Conservation (phyloP, 2,797 vertebrate genomes). For the Rhabdophis nuchalis region DNA sequence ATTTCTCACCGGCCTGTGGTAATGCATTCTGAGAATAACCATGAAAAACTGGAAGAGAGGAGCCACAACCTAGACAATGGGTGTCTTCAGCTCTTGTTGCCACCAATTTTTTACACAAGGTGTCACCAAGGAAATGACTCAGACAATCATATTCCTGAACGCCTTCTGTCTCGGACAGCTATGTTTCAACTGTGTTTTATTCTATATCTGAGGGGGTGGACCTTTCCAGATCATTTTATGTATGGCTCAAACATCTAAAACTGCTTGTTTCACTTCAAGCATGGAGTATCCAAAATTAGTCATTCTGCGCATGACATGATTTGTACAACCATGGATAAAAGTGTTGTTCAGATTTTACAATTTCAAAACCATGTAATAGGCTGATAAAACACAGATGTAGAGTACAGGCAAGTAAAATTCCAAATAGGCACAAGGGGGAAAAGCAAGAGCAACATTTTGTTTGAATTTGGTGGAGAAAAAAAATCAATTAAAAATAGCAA, state of each 20-base stretch:
- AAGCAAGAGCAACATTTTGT: fast-evolving
- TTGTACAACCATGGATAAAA: background rate
- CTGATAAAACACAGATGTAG: background rate
- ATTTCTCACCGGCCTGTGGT: background rate
- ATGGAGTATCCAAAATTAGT: background rate
- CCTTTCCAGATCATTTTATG: background rate
- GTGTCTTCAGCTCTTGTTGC: background rate
- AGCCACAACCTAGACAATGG: background rate
- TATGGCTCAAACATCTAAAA: background rate
- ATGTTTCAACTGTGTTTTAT: background rate
- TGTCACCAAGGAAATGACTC: background rate
- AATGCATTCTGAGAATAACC: background rate
- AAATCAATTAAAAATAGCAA: background rate
- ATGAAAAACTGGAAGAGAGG: background rate
- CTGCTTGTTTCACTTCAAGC: background rate
- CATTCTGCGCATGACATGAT: background rate
- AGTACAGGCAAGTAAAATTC: background rate
- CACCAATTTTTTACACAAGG: background rate
- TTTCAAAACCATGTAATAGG: background rate
- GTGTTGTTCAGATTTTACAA: background rate
- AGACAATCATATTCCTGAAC: background rate
- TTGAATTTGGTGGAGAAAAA: background rate
- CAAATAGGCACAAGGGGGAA: background rate
- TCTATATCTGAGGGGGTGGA: background rate
- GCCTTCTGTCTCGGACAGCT: background rate